Evolutionary conservation across 2,888 invertebrate species (phyloP).

Genomic region (Lordiphosa andalusiaca): DNA sequence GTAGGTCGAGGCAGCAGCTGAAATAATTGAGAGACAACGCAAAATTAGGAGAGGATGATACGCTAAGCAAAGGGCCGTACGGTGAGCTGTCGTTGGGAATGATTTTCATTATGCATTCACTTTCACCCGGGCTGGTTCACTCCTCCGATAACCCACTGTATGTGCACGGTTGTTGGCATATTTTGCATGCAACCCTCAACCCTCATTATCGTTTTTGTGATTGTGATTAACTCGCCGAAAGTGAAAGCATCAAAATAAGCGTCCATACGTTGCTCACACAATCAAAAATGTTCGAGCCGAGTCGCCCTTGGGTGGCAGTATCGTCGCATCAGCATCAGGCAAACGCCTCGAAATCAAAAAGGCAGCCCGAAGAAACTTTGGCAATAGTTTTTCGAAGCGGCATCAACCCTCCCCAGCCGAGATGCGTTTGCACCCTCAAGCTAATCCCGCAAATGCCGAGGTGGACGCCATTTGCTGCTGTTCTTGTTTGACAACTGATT

Average conservation of each 20-base stretch:
- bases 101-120: too few species aligned
- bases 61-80: constrained; percentile 1
- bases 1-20: constrained; percentile 65
- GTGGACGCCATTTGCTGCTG: constrained; percentile 54
- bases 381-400: background rate
- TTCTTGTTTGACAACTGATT: constrained; percentile 72
- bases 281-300: constrained; percentile 26
- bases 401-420: constrained; percentile 47
- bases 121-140: too few species aligned
- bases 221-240: constrained; percentile 74
- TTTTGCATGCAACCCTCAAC: constrained; percentile 60
- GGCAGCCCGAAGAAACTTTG: constrained; percentile 51
- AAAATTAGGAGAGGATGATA: constrained; percentile 64
- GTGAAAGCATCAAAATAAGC: constrained; percentile 60
- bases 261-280: constrained; percentile 14
- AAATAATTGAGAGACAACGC: constrained; percentile 78
- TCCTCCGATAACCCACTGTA: constrained; percentile 3
- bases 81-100: background rate
- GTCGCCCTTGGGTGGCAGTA: constrained; percentile 70
- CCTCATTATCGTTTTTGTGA: constrained; percentile 57
- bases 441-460: constrained; percentile 56
- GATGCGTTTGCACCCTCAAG: constrained; percentile 51
- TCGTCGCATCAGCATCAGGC: constrained; percentile 77
- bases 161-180: constrained; percentile 27
- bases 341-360: constrained; percentile 79